Evolutionary conservation across 2,888 invertebrate species (phyloP), one percentile per base, ranked within the genome.

Genomic region (Silvanus unidentatus): DNA sequence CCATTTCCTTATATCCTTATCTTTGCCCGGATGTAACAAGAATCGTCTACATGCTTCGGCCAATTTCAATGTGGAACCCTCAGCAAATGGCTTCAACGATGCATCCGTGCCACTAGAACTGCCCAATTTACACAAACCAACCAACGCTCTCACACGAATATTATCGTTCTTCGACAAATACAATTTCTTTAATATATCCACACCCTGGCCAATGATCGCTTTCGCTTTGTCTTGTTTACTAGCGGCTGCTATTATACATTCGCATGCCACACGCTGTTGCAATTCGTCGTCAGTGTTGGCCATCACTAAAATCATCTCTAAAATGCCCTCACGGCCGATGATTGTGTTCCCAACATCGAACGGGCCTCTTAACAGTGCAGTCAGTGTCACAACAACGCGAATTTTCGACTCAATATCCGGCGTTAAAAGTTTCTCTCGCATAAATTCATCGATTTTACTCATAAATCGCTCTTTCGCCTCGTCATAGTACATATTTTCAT

Each of bases 301-400:
- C 94, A 99, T 95, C 4, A 90, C 90, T 22, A 99, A 74, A 70
- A 99, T 94, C 88, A 99, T 94, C 70, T 95, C 90, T 59, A 97
- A 77, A 48, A 99, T 88, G 22, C 64, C 66, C 37, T 65, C 65
- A 45, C 84, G 81, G 3, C 86, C 86, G 42, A 93, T 78, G 42
- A 90, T 77, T 54, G 82, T 79, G 63, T 95, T 94, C 11, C 98
- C 99, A 35, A 95, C 88, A 68, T 98, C 97, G 39, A 94, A 71
- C 0, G 98, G 93, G 8, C 98, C 97, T 65, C 87, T 78, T 3
- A 99, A 75, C 43, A 99, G 73, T 2, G 92, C 85, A 38, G 96
- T 93, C 43, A 97, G 84, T 1, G 92, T 86, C 11, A 92, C 90
- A 13, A 86, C 83, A 0, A 90, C 90, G 54, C 94, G 81, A 30